Conservation (phyloP, 2,113 vertebrate genomes). For the Acrocephalus arundinaceus region DNA sequence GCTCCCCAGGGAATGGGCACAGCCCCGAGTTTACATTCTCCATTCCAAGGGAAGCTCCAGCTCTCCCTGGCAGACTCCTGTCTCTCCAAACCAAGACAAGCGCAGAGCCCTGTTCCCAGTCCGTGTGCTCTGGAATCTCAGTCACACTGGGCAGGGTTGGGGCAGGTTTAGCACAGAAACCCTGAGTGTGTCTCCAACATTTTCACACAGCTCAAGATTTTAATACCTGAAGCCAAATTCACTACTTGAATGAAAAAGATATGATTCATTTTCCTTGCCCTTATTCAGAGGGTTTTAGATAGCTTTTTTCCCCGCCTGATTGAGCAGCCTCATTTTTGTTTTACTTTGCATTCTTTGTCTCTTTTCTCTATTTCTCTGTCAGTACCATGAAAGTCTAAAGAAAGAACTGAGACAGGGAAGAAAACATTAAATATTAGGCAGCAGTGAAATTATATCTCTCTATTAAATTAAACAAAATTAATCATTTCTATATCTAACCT, state of each 20-base stretch:
- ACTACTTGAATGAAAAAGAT: not conserved
- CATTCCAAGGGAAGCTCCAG: not conserved
- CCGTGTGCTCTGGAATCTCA: too few species aligned
- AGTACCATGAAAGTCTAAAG: not conserved
- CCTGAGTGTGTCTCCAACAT: not conserved
- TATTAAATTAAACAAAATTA: slow-evolving; percentile 20
- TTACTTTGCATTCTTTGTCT: not conserved
- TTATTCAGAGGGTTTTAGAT: slow-evolving; percentile 11
- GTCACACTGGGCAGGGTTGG: not conserved
- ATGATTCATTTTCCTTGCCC: slow-evolving; percentile 1
- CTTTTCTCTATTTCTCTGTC: not conserved
- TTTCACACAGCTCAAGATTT: not conserved
- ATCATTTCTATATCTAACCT: not conserved
- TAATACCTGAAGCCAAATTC: not conserved
- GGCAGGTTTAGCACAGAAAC: not conserved
- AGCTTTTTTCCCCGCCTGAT: not conserved
- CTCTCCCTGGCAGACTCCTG: not conserved
- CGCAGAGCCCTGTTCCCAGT: not conserved
- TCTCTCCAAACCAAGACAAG: not conserved
- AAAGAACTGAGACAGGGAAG: not conserved
- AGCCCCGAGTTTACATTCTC: not conserved
- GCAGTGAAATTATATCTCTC: not conserved
- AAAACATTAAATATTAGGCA: not conserved
- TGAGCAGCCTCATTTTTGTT: not conserved
- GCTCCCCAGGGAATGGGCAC: too few species aligned